Evolutionary conservation across 2,888 invertebrate genomes (phyloP).

Genomic region (Xestobium rufovillosum): DNA sequence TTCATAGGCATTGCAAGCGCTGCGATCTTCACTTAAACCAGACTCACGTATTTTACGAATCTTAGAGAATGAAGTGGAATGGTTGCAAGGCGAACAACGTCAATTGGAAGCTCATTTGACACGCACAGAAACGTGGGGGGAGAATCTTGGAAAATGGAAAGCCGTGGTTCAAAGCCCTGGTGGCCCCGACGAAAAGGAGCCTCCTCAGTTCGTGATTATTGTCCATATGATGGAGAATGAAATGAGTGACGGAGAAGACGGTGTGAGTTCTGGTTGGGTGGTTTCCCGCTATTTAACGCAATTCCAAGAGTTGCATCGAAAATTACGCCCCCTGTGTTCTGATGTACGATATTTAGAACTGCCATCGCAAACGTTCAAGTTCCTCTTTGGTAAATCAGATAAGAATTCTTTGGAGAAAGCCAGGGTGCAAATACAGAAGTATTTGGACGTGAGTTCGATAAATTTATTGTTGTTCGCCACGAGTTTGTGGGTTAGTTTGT

Average conservation of each 20-base stretch:
- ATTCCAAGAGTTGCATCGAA: conserved; percentile 74
- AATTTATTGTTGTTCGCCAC: background rate
- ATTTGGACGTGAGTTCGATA: conserved; percentile 62
- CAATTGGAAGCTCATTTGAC: conserved; percentile 77
- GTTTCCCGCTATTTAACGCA: conserved; percentile 54
- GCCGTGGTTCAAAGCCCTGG: conserved; percentile 79
- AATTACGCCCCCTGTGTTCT: conserved; percentile 72
- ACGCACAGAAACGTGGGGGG: conserved; percentile 84
- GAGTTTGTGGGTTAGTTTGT: conserved; percentile 56
- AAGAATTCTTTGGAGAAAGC: conserved; percentile 74
- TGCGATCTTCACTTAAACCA: conserved; percentile 72
- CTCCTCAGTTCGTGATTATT: conserved; percentile 66
- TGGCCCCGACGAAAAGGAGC: conserved; percentile 53
- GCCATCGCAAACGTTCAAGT: conserved; percentile 74
- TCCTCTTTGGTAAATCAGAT: conserved; percentile 76
- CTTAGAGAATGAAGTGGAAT: conserved; percentile 77
- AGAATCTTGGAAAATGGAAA: conserved; percentile 81
- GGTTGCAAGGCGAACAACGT: conserved; percentile 70
- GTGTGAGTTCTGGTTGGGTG: conserved; percentile 61
- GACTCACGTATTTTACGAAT: conserved; percentile 74
- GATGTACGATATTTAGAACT: conserved; percentile 75
- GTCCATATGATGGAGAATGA: conserved; percentile 67
- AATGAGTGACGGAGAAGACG: conserved; percentile 46
- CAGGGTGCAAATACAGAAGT: conserved; percentile 75
- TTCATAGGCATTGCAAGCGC: conserved; percentile 67